Conservation (phyloP, 2,797 vertebrate species). For the Garrulus glandarius region DNA sequence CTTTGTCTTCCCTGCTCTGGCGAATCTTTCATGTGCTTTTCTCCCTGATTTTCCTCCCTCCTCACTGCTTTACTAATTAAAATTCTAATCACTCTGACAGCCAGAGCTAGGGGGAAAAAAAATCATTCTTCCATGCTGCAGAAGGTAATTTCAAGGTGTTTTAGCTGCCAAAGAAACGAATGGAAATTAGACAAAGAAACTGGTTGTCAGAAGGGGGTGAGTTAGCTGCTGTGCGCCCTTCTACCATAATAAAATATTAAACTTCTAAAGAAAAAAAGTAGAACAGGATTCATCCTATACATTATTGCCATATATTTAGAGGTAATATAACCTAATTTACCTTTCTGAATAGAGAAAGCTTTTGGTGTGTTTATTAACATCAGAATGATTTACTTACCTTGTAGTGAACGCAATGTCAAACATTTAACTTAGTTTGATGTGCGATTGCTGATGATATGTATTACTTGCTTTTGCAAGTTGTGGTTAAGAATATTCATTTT, state of each 20-base stretch:
- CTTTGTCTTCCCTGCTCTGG: constrained; percentile 71
- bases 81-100: constrained; percentile 83
- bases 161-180: constrained; percentile 75
- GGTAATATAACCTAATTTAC: constrained; percentile 24
- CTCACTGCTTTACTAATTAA: constrained; percentile 77
- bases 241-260: constrained; percentile 52
- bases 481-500: constrained; percentile 22
- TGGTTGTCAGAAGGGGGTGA: constrained; percentile 57
- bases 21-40: constrained; percentile 63
- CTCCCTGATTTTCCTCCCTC: constrained; percentile 52
- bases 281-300: not conserved
- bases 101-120: constrained; percentile 36
- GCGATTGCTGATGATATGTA: constrained; percentile 6
- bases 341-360: not conserved
- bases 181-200: constrained; percentile 75
- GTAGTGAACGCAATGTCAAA: constrained; percentile 31
- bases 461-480: not conserved
- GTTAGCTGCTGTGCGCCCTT: constrained; percentile 49
- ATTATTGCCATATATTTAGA: constrained; percentile 11
- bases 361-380: constrained; percentile 33
- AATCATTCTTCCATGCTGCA: constrained; percentile 69
- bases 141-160: constrained; percentile 84
- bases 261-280: constrained; percentile 29
- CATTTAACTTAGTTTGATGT: constrained; percentile 32
- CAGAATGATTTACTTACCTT: constrained; percentile 40